Evolutionary conservation across 2,113 vertebrate genomes (phyloP), one percentile per base, ranked within the genome.

Genomic region (Tympanuchus pallidicinctus): DNA sequence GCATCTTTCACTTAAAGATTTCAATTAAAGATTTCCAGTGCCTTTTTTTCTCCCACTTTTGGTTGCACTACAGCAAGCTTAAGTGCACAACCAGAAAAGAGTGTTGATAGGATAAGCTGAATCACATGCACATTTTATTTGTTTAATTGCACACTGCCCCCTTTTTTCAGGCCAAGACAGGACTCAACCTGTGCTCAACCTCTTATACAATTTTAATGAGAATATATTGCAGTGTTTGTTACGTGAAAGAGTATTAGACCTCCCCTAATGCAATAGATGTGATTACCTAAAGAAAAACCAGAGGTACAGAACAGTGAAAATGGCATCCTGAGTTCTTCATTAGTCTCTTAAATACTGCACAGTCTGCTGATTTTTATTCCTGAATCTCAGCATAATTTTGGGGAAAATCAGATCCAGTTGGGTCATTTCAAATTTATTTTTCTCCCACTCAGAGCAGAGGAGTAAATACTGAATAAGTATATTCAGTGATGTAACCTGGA

Each of bases 211-310:
- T 91, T 94, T 95, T 94, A 97, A 96, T 88, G 84, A 96, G 94
- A 95, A 93, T 88, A 82, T 92, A 96, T 84, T 92, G 88, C 88
- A 50, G 20, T 95, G 70, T 92, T 94, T 94, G 84, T 94, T 74
- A 94, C 89, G 84, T 80, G 74, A 82, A 93, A 79, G 63, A 81
- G 66, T 90, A 67, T 86, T 91, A 92, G 75, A 1, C n/a, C 60
- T 14, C 25, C 40, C 36, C 27, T 4, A 52, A n/a, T 76, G 90
- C 81, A 88, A 63, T 67, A 79, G 73, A 88, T 86, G 71, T 73
- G 90, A 89, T 94, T 92, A 92, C 86, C 88, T 65, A 32, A 95
- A 88, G 92, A 77, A 89, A 88, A 95, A 75, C 70, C 88, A 50
- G 57, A 92, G 72, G 40, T 50, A 59, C 7, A 73, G 56, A 95